These are phyloP conservation scores for Scolopax rusticola DNA, from an alignment of 2,797 vertebrate genomes.

Conservation along the genomic window DNA sequence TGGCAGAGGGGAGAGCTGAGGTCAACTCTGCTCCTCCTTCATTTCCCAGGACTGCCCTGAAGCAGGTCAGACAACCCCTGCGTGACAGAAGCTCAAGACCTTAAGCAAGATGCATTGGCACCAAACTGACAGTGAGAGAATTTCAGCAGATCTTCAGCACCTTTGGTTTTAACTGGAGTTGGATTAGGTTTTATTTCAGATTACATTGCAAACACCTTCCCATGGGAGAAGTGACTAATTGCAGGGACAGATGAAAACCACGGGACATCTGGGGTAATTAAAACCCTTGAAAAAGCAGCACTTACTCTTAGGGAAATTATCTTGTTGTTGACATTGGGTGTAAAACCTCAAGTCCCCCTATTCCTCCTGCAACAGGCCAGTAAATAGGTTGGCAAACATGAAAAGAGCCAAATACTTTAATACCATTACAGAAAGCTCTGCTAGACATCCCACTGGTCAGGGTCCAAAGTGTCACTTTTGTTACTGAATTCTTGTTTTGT, in stretches of 20 bases:
- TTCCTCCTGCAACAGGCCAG: not conserved
- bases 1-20: not conserved
- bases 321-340: conserved; percentile 38
- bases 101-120: not conserved
- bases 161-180: not conserved
- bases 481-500: conserved; percentile 60
- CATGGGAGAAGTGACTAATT: conserved; percentile 22
- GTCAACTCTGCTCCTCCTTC: rapidly evolving
- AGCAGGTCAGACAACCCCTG: not conserved
- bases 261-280: conserved; percentile 41
- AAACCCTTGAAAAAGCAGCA: conserved; percentile 35
- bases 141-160: not conserved
- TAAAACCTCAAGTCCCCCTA: conserved; percentile 36
- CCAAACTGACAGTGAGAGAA: not conserved
- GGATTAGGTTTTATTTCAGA: conserved; percentile 53
- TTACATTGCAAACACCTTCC: conserved; percentile 61
- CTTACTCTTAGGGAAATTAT: conserved; percentile 51
- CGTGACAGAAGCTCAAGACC: not conserved
- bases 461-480: conserved; percentile 50
- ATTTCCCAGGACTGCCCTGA: not conserved
- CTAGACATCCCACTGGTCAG: conserved; percentile 17
- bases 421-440: conserved; percentile 34
- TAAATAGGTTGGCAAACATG: conserved; percentile 39
- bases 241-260: conserved; percentile 33
- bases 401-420: conserved; percentile 38